Evolutionary conservation across 2,888 invertebrate genomes (phyloP).

Genomic region (Amphiduros pacificus): DNA sequence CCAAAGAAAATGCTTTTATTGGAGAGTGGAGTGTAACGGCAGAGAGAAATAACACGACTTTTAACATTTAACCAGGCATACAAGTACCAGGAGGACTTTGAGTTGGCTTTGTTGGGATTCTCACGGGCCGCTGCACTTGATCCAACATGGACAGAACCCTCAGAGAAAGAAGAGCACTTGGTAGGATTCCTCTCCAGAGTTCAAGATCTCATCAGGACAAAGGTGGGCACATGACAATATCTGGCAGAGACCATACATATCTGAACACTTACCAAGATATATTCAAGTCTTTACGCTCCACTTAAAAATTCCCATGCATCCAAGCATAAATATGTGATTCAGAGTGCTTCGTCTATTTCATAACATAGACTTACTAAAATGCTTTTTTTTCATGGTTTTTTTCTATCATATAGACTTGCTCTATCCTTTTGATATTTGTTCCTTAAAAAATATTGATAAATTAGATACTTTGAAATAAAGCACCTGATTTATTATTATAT

Average conservation of each 20-base stretch:
- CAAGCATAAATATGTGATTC: no score
- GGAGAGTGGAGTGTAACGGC: no score
- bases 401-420: not conserved
- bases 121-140: slow-evolving; percentile 71
- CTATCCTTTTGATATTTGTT: not conserved
- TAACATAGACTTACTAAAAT: no score
- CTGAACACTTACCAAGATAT: no score
- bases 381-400: not conserved
- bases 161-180: slow-evolving; percentile 67
- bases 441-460: not conserved
- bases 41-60: no score
- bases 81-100: slow-evolving; percentile 78
- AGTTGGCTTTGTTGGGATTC: slow-evolving; percentile 72
- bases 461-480: not conserved
- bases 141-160: slow-evolving; percentile 74
- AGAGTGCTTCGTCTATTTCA: no score
- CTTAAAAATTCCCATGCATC: no score
- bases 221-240: no score
- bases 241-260: no score
- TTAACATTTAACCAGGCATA: no score
- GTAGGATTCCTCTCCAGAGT: slow-evolving; percentile 70
- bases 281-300: no score
- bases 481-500: not conserved
- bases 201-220: slow-evolving; percentile 68
- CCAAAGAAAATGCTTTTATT: no score